Base-by-base conservation (phyloP, 2,888 invertebrate species). In the Hypsopygia costalis region DNA sequence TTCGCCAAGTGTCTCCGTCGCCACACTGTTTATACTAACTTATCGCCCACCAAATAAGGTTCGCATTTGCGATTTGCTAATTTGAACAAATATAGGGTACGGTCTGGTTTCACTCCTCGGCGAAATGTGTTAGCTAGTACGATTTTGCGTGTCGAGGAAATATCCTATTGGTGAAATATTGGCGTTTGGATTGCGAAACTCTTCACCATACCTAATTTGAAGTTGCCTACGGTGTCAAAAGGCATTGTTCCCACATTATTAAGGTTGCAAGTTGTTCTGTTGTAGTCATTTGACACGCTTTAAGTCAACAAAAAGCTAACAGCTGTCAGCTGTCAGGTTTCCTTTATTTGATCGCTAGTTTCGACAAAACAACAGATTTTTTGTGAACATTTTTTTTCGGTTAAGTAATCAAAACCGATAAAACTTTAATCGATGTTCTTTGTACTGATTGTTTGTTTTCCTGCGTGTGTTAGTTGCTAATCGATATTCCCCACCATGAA, bases 401-500 rank as follows among this genome's bases (percentile, higher is more conserved):
- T n/a, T n/a, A n/a, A n/a, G n/a, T n/a, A n/a, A n/a, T n/a, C n/a
- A n/a, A n/a, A n/a, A n/a, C n/a, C n/a, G n/a, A n/a, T n/a, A n/a
- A n/a, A n/a, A n/a, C n/a, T n/a, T n/a, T n/a, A n/a, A n/a, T n/a
- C n/a, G n/a, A n/a, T n/a, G n/a, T n/a, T n/a, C n/a, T n/a, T n/a
- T n/a, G n/a, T n/a, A n/a, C n/a, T n/a, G n/a, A n/a, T n/a, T n/a
- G n/a, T n/a, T n/a, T n/a, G n/a, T n/a, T n/a, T n/a, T n/a, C n/a
- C n/a, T n/a, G n/a, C n/a, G n/a, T n/a, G n/a, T n/a, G n/a, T n/a
- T n/a, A n/a, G n/a, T n/a, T n/a, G n/a, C n/a, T n/a, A n/a, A n/a
- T n/a, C n/a, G n/a, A n/a, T 16, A 16, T 16, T 59, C 57, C 50
- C 55, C 55, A 59, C 60, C 64, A 52, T 64, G 66, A 68, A 72